Evolutionary conservation across 2,888 invertebrate species (phyloP), one percentile per base, ranked within the genome.

Genomic region (Brachylomia viminalis): DNA sequence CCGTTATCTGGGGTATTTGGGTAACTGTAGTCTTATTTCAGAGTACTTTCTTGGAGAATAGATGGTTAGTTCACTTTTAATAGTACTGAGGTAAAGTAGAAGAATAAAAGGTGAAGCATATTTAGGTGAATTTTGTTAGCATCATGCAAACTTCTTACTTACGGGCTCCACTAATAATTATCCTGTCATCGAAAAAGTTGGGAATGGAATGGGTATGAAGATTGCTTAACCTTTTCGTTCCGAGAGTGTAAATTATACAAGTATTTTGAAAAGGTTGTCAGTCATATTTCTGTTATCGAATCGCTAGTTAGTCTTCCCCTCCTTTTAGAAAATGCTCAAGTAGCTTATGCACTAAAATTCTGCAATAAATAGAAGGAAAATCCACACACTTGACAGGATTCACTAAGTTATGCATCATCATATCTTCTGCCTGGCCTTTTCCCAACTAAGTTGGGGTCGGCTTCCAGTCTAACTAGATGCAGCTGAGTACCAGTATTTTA

Each of bases 1-100:
- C 15, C 52, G 61, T 77, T 75, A 74, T 72, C 56, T 23, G 45
- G 33, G 45, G 5, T 42, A 52, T 79, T 79, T 54, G 42, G 65
- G 65, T 69, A 72, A 72, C 64, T 11, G 23, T 52, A 47, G 30
- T 52, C 47, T 67, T 71, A 54, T 72, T 64, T 67, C 56, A 30
- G 45, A 10, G 49, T 38, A 61, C 56, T 70, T 61, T 54, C 42
- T 38, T 66, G 61, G n/a, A 52, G 42, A 10, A 11, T 38, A 20
- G n/a, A 65, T 38, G 38, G 30, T 33, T 7, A 15, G 8, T 61
- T 30, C 0, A 27, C 8, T 61, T 72, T 72, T 62, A 42, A 27
- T 49, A 72, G 33, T 20, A 15, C 17, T 7, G 45, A 33, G 17
- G 33, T 54, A 54, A 62, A 45, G 23, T 13, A 2, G 11, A 20